A percentile compares a stretch with the other conserved stretches of the same genome.
phyloP scores from a whole-genome alignment of 2,797 vertebrate species.

The Lagocephalus sceleratus region DNA sequence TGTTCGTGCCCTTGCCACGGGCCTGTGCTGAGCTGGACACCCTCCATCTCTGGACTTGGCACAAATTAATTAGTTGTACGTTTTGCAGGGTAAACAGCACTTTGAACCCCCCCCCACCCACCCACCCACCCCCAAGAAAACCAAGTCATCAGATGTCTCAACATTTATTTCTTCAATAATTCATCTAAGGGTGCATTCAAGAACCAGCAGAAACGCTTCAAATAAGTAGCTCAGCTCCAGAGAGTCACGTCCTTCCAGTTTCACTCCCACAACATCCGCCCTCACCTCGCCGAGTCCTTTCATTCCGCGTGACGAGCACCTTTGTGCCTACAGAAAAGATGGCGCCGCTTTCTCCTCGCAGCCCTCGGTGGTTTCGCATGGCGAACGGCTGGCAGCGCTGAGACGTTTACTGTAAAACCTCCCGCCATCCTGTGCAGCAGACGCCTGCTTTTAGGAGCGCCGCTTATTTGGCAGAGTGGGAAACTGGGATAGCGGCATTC shows the following conservation, averaged over 20 bases:
- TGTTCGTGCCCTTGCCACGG: slow-evolving; percentile 59
- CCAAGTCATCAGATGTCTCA: too few species aligned
- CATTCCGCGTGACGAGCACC: slow-evolving; percentile 30
- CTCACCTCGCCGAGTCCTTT: slow-evolving; percentile 15
- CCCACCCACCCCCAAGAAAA: too few species aligned
- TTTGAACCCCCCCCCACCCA: slow-evolving; percentile 42
- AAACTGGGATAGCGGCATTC: slow-evolving; percentile 47
- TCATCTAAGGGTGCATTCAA: too few species aligned
- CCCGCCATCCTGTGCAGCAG: slow-evolving; percentile 63
- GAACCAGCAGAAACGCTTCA: neutral
- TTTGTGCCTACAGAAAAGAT: slow-evolving; percentile 38
- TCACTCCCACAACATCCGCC: slow-evolving; percentile 10
- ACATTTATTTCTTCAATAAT: too few species aligned
- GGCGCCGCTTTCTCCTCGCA: slow-evolving; percentile 37
- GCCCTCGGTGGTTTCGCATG: slow-evolving; percentile 65
- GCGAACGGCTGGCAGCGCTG: slow-evolving; percentile 58
- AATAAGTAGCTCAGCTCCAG: neutral
- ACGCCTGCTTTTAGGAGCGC: slow-evolving; percentile 64
- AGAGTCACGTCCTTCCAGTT: slow-evolving; percentile 13
- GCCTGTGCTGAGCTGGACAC: slow-evolving; percentile 54
- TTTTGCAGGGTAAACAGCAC: slow-evolving; percentile 63
- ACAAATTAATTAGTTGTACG: slow-evolving; percentile 63
- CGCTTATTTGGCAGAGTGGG: slow-evolving; percentile 63
- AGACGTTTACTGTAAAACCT: slow-evolving; percentile 72
- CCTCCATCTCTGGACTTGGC: slow-evolving; percentile 50